Percentiles rank a stretch among this genome's conserved stretches.
These are phyloP conservation scores for Styela plicata DNA, from an alignment of 23 tunicate species.

Conservation along the genomic window DNA sequence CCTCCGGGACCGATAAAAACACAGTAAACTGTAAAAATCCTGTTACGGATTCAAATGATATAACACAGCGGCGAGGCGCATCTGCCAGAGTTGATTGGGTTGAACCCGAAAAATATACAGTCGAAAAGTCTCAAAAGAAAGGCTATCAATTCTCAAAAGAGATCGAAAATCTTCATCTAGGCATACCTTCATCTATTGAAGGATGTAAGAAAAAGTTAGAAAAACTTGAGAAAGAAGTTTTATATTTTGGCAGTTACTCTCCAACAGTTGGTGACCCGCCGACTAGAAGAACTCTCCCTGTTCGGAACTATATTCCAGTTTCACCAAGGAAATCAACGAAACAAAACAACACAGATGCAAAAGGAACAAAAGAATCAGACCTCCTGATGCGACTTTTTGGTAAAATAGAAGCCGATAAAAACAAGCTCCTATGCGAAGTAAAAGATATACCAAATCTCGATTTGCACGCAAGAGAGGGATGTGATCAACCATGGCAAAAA, in stretches of 20 bases:
- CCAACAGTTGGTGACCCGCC: slow-evolving; percentile 57
- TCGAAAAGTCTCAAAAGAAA: neutral
- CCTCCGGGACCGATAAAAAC: too few relatives aligned
- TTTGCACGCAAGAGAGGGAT: neutral
- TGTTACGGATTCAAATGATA: too few relatives aligned
- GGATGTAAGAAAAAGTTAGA: slow-evolving; percentile 2
- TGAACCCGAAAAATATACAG: neutral
- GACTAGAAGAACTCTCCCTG: slow-evolving; percentile 41
- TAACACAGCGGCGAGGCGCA: neutral
- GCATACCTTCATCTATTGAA: slow-evolving; percentile 41
- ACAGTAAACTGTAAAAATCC: too few relatives aligned
- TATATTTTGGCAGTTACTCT: slow-evolving; percentile 67
- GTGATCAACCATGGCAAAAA: neutral
- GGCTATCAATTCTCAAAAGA: slow-evolving; percentile 15
- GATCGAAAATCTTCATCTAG: slow-evolving; percentile 65
- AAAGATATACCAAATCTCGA: neutral
- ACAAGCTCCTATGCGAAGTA: neutral
- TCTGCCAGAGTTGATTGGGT: neutral
- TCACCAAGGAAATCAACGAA: neutral
- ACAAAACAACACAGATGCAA: neutral
- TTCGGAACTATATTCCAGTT: neutral
- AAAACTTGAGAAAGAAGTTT: slow-evolving; percentile 32
- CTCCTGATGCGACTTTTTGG: slow-evolving; percentile 9
- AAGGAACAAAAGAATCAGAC: slow-evolving; percentile 11
- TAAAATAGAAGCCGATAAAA: slow-evolving; percentile 4